Evolutionary conservation across 2,797 vertebrate species (phyloP).

Genomic region (Coregonus sp.): DNA sequence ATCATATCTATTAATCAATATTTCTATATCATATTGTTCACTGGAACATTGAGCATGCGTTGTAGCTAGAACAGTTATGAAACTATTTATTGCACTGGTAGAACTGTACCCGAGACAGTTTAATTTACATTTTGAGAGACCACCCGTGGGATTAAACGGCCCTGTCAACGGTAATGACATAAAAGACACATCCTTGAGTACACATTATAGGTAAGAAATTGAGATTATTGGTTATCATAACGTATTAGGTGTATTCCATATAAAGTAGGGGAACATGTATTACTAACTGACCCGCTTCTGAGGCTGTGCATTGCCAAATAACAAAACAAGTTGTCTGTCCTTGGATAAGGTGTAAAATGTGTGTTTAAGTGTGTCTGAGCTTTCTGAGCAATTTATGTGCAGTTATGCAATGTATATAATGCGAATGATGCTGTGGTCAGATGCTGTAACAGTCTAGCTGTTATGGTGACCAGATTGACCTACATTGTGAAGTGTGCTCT

Average conservation of each 20-base stretch:
- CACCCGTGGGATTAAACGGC: neutral
- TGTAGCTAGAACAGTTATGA: slow-evolving; percentile 40
- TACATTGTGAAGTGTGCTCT: neutral
- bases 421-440: neutral
- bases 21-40: neutral
- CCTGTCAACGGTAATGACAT: slow-evolving; percentile 3
- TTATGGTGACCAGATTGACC: neutral
- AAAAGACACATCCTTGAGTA: neutral
- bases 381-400: neutral
- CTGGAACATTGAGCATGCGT: slow-evolving; percentile 39
- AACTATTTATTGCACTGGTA: slow-evolving; percentile 27
- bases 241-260: neutral
- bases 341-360: neutral
- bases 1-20: neutral
- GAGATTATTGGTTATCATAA: neutral
- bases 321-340: neutral
- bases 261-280: neutral
- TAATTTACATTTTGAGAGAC: neutral
- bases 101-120: neutral
- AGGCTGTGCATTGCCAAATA: neutral
- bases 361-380: neutral
- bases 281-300: neutral
- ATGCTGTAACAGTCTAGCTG: neutral
- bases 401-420: neutral
- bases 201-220: neutral